Percentiles rank a stretch among this genome's conserved stretches.
phyloP scores from a whole-genome alignment of 2,113 vertebrate species.

The Ptilonorhynchus violaceus region DNA sequence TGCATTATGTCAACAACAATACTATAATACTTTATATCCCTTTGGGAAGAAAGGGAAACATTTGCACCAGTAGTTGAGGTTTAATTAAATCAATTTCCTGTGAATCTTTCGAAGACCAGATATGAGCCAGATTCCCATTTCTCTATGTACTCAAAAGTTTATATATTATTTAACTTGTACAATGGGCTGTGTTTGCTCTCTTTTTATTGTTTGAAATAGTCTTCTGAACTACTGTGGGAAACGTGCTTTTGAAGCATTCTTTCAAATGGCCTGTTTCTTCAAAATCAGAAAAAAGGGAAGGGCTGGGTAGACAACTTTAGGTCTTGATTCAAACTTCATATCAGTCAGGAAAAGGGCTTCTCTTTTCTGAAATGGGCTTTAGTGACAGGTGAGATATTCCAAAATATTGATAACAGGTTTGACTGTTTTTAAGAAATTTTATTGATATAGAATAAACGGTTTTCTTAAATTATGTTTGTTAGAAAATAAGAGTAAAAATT shows the following conservation, averaged over 20 bases:
- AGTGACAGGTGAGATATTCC: neutral
- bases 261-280: neutral
- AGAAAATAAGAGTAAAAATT: neutral
- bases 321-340: neutral
- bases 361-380: neutral
- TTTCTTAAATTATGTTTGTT: neutral
- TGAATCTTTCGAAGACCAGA: neutral
- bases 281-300: neutral
- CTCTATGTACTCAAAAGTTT: constrained; percentile 39
- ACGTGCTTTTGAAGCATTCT: neutral
- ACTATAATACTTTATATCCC: constrained; percentile 22
- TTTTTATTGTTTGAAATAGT: constrained; percentile 47
- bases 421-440: neutral
- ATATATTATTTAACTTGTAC: constrained; percentile 62
- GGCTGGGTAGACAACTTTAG: neutral
- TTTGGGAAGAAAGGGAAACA: constrained; percentile 15
- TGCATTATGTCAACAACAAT: constrained; percentile 2
- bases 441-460: neutral
- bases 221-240: constrained; percentile 28
- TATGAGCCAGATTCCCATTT: constrained; percentile 32
- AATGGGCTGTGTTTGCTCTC: constrained; percentile 10
- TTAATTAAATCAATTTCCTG: constrained; percentile 52
- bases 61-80: constrained; percentile 20
- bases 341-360: neutral
- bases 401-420: neutral